These are phyloP conservation scores for Eupithecia tripunctaria DNA, from an alignment of 2,888 invertebrate genomes.

Conservation along the genomic window DNA sequence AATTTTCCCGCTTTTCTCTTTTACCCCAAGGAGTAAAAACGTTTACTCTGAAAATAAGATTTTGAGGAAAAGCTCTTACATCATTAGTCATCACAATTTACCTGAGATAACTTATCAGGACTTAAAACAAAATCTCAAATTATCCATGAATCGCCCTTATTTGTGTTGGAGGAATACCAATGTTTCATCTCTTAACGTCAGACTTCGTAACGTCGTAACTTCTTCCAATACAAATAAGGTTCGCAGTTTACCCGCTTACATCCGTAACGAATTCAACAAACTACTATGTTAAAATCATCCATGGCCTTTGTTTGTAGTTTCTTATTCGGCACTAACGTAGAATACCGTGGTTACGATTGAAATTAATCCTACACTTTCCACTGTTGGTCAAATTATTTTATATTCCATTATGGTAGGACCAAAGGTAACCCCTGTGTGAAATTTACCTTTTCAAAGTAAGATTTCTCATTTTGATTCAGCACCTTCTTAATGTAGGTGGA, in stretches of 20 bases:
- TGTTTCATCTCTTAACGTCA: too few species aligned
- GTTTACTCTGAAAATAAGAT: background rate
- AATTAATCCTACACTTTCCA: background rate
- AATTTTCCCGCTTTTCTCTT: conserved; percentile 30
- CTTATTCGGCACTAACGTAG: too few species aligned
- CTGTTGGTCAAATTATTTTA: background rate
- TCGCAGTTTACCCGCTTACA: too few species aligned
- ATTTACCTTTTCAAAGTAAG: background rate
- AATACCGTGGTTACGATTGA: background rate
- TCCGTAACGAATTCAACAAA: too few species aligned
- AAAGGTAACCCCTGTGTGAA: background rate
- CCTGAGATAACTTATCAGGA: background rate
- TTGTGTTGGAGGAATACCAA: too few species aligned
- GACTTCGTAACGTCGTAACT: too few species aligned
- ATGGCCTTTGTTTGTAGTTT: too few species aligned
- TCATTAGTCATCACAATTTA: background rate
- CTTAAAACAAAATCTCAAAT: background rate
- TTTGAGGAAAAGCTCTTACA: background rate
- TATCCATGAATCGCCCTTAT: too few species aligned
- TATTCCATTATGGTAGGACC: background rate
- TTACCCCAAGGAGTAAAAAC: background rate
- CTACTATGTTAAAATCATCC: too few species aligned
- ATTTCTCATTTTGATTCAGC: background rate
- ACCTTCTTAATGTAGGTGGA: too few species aligned
- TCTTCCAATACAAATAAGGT: too few species aligned